phyloP scores from a whole-genome alignment of 1,140 invertebrate species.

The Drosophila lacertosa region DNA sequence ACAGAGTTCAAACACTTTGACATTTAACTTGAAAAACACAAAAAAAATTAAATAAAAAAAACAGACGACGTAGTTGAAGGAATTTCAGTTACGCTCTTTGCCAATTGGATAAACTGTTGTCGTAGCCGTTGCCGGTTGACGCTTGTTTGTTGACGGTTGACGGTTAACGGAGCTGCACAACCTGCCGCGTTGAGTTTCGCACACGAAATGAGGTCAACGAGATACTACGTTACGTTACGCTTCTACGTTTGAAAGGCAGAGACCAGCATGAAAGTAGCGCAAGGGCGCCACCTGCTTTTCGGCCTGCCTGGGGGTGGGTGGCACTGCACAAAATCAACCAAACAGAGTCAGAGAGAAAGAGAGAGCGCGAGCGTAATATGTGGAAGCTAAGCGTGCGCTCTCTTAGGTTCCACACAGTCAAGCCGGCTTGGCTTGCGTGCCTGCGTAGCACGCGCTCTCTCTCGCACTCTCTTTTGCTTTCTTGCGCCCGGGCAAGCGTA shows the following conservation, averaged over 20 bases:
- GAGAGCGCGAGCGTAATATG: not conserved
- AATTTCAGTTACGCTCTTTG: constrained; percentile 14
- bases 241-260: constrained; percentile 38
- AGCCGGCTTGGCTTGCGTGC: constrained; percentile 40
- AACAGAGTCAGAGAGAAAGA: constrained; percentile 8
- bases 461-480: not conserved
- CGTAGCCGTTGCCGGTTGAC: constrained; percentile 2
- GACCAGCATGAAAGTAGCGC: constrained; percentile 68
- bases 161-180: constrained; percentile 64
- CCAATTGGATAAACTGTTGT: not conserved
- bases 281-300: constrained; percentile 71
- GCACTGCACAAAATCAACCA: constrained; percentile 21
- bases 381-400: constrained; percentile 1
- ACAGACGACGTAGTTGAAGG: constrained; percentile 10
- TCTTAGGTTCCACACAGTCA: constrained; percentile 41
- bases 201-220: constrained; percentile 83
- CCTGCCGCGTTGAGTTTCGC: constrained; percentile 80
- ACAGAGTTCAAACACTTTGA: constrained; percentile 52
- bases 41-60: too few relatives aligned
- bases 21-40: constrained; percentile 47
- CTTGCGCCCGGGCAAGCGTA: constrained; percentile 33
- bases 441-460: constrained; percentile 5
- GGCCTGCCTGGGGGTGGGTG: constrained; percentile 63
- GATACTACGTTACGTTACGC: constrained; percentile 75
- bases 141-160: constrained; percentile 6